Conservation (phyloP, 2,888 invertebrate genomes). For the Dryadula phaetusa region DNA sequence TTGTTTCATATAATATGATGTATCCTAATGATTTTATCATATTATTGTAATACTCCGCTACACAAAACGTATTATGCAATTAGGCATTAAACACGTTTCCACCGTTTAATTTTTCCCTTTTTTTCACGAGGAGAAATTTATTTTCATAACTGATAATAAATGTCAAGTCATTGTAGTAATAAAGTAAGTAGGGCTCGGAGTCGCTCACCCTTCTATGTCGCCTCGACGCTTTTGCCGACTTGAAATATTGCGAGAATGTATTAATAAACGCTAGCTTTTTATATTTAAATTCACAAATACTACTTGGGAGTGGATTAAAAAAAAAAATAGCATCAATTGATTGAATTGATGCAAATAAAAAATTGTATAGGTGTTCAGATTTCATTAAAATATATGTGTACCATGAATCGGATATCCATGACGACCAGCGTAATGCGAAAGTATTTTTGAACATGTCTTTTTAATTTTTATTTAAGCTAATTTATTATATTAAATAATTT, state of each 20-base stretch:
- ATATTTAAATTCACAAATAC: slow-evolving; percentile 11
- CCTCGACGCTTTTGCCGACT: slow-evolving; percentile 46
- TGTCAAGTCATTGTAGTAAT: slow-evolving; percentile 77
- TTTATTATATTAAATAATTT: too few species aligned
- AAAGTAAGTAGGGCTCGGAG: slow-evolving; percentile 63
- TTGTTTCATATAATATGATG: not conserved
- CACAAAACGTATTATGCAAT: slow-evolving; percentile 68
- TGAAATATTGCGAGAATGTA: slow-evolving; percentile 39
- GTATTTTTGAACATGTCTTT: too few species aligned
- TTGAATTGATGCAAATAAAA: too few species aligned
- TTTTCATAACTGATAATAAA: slow-evolving; percentile 80
- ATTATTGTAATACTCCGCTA: slow-evolving; percentile 60
- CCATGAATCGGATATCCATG: too few species aligned
- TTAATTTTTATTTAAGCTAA: too few species aligned
- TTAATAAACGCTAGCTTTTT: slow-evolving; percentile 18
- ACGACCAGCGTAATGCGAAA: too few species aligned
- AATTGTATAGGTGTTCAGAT: too few species aligned
- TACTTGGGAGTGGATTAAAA: slow-evolving; percentile 13
- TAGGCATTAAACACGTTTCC: slow-evolving; percentile 62
- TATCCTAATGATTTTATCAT: slow-evolving; percentile 37
- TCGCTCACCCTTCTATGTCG: slow-evolving; percentile 57
- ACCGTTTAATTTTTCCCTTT: slow-evolving; percentile 68
- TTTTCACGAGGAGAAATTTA: slow-evolving; percentile 69
- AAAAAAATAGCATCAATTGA: not conserved
- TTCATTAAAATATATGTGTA: too few species aligned